Evolutionary conservation across 2,888 invertebrate species (phyloP), one percentile per base, ranked within the genome.

Genomic region (Callyntrura sp.): DNA sequence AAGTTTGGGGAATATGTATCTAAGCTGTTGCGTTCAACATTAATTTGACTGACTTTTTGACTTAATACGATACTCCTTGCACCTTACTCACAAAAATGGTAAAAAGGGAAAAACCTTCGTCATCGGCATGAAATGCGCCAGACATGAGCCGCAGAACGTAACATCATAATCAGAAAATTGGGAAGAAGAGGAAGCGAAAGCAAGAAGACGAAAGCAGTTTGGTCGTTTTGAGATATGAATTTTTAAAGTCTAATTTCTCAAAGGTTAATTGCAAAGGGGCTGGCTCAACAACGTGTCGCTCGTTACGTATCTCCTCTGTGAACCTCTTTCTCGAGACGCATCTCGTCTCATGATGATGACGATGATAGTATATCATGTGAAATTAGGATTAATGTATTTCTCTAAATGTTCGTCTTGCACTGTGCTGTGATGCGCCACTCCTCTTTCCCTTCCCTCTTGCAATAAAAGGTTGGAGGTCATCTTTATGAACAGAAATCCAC

Each of bases 231-330:
- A 14, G 28, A 65, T 14, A 57, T 35, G 35, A 55, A 35, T 17
- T 79, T 70, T 73, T 73, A 83, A 88, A 89, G 90, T 90, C 91
- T 93, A 93, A 93, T 93, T 93, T 91, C 91, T 93, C 62, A 90
- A 82, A 90, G 92, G 92, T 93, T 93, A 93, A 93, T 93, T 92
- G 90, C 91, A 89, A 87, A 83, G 88, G 90, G 86, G 86, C 35
- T 86, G 86, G 65, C 55, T 4, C 68, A 70, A 73, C 83, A 73
- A 35, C 60, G 68, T 81, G 65, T 90, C 87, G 87, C 86, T 90
- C 70, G 43, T 65, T 65, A 11, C 8, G 25, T 65, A 28, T 35
- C 35, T 35, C 35, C 35, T 35, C 35, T 35, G 6, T 35, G 35
- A 35, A 35, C 65, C 65, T 55, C 55, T 65, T 81, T 79, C 51